Conservation (phyloP, 2,797 vertebrate species). For the Basileuterus tristriatus region DNA sequence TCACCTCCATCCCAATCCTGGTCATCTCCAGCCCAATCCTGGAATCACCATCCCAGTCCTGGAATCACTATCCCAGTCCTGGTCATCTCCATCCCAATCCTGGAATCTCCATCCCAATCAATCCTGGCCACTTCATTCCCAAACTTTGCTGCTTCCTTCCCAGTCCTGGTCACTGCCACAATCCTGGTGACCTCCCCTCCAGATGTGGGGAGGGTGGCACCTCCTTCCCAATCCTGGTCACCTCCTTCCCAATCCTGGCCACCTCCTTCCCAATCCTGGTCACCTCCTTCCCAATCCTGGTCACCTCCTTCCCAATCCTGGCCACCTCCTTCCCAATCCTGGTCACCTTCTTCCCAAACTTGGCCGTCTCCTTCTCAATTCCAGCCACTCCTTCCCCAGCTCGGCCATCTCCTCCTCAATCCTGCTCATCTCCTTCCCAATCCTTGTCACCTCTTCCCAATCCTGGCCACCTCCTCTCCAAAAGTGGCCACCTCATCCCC, state of each 20-base stretch:
- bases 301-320: neutral
- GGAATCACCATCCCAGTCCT: neutral
- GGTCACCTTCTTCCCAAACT: neutral
- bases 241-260: no score
- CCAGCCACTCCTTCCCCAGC: neutral
- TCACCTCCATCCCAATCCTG: neutral
- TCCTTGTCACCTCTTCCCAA: neutral
- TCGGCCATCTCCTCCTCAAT: neutral
- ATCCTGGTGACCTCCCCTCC: no score
- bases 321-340: neutral
- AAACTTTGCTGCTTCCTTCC: no score
- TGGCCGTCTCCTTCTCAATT: neutral
- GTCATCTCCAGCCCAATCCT: neutral
- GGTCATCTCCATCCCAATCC: neutral
- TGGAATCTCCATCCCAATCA: neutral
- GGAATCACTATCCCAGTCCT: no score
- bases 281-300: neutral
- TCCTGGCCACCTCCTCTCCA: neutral
- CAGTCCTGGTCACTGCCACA: no score
- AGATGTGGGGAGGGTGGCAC: neutral
- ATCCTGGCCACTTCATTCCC: no score
- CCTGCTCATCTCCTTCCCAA: neutral
- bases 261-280: no score
- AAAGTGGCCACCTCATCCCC: accelerated
- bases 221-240: neutral